These are phyloP conservation scores for Drosophila paucipuncta DNA, from an alignment of 2,888 invertebrate species.

Conservation along the genomic window DNA sequence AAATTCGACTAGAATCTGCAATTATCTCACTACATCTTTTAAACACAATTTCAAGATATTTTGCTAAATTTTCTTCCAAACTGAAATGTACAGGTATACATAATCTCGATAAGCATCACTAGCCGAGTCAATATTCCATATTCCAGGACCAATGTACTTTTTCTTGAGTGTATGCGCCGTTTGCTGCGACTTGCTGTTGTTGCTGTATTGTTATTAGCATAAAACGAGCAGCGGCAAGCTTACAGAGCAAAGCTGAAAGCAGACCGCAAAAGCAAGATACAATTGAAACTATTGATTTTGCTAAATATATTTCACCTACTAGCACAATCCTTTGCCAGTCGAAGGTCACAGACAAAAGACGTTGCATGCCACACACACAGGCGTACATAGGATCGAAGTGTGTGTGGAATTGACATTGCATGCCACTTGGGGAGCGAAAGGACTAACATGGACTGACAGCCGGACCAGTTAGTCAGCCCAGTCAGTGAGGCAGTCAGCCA, in stretches of 20 bases:
- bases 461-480: slow-evolving; percentile 21
- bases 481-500: slow-evolving; percentile 40
- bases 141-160: neutral
- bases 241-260: slow-evolving; percentile 26
- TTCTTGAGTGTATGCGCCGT: neutral
- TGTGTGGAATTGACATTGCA: slow-evolving; percentile 51
- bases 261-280: slow-evolving; percentile 12
- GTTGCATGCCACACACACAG: slow-evolving; percentile 48
- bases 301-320: slow-evolving; percentile 48
- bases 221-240: slow-evolving; percentile 31
- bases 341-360: slow-evolving; percentile 49
- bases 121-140: neutral
- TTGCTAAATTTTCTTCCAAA: neutral
- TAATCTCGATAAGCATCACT: neutral
- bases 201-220: slow-evolving; percentile 49
- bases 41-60: neutral
- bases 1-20: neutral
- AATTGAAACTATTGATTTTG: slow-evolving; percentile 66
- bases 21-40: neutral
- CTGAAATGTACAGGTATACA: neutral
- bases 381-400: neutral
- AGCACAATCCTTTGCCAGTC: slow-evolving; percentile 30
- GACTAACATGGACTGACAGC: slow-evolving; percentile 43
- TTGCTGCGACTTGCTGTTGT: slow-evolving; percentile 8
- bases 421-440: slow-evolving; percentile 38